Evolutionary conservation across 37 sponge, comb jelly and placozoan genomes (phyloP), one percentile per base, ranked within the genome.

Genomic region (Spongilla lacustris): DNA sequence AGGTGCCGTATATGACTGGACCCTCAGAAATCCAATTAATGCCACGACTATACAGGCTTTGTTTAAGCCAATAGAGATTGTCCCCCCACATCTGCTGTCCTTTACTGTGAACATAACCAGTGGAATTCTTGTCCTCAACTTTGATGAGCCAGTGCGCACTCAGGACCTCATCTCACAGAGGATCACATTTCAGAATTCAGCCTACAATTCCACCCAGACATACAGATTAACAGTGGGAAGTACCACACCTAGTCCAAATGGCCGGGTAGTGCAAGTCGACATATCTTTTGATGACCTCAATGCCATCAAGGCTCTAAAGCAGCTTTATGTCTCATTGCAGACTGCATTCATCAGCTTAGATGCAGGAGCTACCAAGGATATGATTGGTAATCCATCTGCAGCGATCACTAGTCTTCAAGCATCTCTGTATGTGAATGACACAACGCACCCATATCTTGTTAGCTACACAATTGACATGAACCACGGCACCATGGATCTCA

Each of bases 91-190:
- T 9, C 68, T 97, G 68, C 41, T 83, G 0, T 76, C 89, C 10
- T 97, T 77, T 50, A 50, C 85, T 72, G 88, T 94, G 66, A 92
- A 97, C 77, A 66, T 94, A 70, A 97, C 94, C 3, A 83, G 85
- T 68, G 95, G 95, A 5, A 76, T 88, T 21, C 77, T 97, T 11
- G 79, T 74, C 10, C 84, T 97, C 31, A 83, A 84, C 86, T 97
- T 97, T 86, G 84, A 92, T 84, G 97, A 97, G 84, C 95, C 97
- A 31, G 94, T 97, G 50, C 73, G 91, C 29, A 83, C 89, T 68
- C 46, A 81, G 33, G 85, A 86, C 2, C 23, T 94, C 21, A 30
- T 80, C 22, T 85, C 70, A n/a, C 81, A 72, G 69, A 68, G 74
- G 31, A 73, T 94, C 48, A 36, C 69, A 2, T 81, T 97, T 5